Conservation (phyloP, 2,797 vertebrate genomes). For the Oryzias sinensis region DNA sequence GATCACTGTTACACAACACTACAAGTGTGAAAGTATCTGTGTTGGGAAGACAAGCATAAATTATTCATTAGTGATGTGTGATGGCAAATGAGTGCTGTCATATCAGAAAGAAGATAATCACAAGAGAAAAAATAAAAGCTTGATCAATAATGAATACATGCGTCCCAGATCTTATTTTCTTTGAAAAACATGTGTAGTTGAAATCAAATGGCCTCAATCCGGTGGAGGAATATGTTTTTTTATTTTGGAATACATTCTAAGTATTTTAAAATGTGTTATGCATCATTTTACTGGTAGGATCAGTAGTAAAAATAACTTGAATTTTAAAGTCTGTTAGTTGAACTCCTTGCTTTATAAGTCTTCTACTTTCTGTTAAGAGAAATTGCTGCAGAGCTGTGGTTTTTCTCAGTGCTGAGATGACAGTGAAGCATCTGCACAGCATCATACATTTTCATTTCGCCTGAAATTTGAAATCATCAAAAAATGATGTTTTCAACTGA, state of each 20-base stretch:
- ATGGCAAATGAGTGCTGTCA: slow-evolving; percentile 57
- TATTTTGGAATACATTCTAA: slow-evolving; percentile 27
- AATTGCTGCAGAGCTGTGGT: too few relatives aligned
- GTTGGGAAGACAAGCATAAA: slow-evolving; percentile 47
- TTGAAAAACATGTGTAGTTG: slow-evolving; percentile 28
- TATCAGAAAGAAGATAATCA: slow-evolving; percentile 69
- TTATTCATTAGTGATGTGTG: slow-evolving; percentile 67
- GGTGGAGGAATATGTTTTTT: slow-evolving; percentile 38
- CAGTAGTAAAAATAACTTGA: slow-evolving; percentile 21
- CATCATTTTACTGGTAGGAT: slow-evolving; percentile 34
- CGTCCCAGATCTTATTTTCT: slow-evolving; percentile 60
- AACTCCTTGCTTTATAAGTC: neutral
- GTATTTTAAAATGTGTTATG: slow-evolving; percentile 24
- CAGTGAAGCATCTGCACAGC: slow-evolving; percentile 3
- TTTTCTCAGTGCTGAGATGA: slow-evolving; percentile 7
- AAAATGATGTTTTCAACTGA: slow-evolving; percentile 19
- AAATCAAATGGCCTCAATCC: slow-evolving; percentile 43
- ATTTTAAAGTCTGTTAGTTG: slow-evolving; percentile 8
- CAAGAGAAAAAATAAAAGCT: slow-evolving; percentile 70
- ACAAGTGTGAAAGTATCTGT: slow-evolving; percentile 48
- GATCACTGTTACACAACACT: slow-evolving; percentile 35
- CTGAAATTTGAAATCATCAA: slow-evolving; percentile 26
- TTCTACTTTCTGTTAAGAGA: neutral
- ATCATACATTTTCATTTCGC: slow-evolving; percentile 22
- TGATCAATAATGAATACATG: slow-evolving; percentile 73